Evolutionary conservation across 1,140 invertebrate species (phyloP).

Genomic region (Drosophila ogumai): DNA sequence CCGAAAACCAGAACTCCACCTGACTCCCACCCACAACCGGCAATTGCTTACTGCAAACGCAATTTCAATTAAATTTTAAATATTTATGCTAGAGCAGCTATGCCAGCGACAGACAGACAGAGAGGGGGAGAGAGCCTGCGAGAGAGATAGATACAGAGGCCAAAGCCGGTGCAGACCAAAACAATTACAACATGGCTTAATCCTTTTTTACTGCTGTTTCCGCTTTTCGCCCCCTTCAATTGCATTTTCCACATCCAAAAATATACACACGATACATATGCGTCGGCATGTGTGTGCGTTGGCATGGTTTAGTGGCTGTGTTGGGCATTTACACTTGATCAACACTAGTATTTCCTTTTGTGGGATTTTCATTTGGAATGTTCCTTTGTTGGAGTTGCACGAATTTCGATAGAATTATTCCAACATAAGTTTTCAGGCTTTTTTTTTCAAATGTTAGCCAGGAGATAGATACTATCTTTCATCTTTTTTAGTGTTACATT

Average conservation of each 20-base stretch:
- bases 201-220: slow-evolving; percentile 62
- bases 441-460: too few species aligned
- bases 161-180: slow-evolving; percentile 48
- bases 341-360: slow-evolving; percentile 35
- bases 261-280: slow-evolving; percentile 24
- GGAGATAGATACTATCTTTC: neutral
- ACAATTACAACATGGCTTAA: slow-evolving; percentile 74
- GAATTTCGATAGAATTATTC: slow-evolving; percentile 34
- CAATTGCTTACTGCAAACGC: slow-evolving; percentile 54
- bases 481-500: neutral
- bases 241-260: slow-evolving; percentile 47
- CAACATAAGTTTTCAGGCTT: neutral
- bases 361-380: slow-evolving; percentile 30
- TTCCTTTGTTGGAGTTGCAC: slow-evolving; percentile 36
- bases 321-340: slow-evolving; percentile 48
- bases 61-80: slow-evolving; percentile 84
- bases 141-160: neutral
- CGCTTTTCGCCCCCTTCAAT: slow-evolving; percentile 42
- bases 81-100: slow-evolving; percentile 69
- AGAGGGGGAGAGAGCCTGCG: neutral
- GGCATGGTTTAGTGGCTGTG: slow-evolving; percentile 46
- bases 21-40: neutral
- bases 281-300: slow-evolving; percentile 2
- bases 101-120: slow-evolving; percentile 30
- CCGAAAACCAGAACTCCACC: slow-evolving; percentile 16